A percentile compares a stretch with the other conserved stretches of the same genome.
phyloP scores from a whole-genome alignment of 2,888 invertebrate genomes.

The Selenia dentaria region DNA sequence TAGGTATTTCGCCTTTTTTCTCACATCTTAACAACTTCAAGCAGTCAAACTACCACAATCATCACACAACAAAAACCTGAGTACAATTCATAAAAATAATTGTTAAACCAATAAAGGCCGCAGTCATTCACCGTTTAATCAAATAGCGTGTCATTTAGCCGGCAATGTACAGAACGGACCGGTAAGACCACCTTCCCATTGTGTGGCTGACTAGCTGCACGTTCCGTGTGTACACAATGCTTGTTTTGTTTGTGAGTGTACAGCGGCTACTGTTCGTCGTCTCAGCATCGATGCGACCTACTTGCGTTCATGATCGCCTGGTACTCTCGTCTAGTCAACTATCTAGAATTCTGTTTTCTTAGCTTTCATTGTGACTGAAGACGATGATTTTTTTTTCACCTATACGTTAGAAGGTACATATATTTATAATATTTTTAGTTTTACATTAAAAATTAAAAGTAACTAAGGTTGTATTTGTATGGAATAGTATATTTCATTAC shows the following conservation, averaged over 20 bases:
- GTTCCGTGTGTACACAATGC: slow-evolving; percentile 32
- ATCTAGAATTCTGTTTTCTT: slow-evolving; percentile 35
- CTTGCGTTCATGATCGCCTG: slow-evolving; percentile 46
- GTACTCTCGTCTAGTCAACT: slow-evolving; percentile 39
- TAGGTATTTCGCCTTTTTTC: too few species aligned
- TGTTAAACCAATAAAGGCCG: slow-evolving; percentile 2
- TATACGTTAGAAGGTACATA: too few species aligned
- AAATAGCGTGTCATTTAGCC: slow-evolving; percentile 20
- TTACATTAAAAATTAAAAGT: too few species aligned
- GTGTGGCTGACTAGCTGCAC: slow-evolving; percentile 38
- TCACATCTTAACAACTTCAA: too few species aligned
- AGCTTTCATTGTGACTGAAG: background rate
- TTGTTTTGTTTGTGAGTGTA: slow-evolving; percentile 21
- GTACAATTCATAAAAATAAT: too few species aligned
- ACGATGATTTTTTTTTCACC: too few species aligned
- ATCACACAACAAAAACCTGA: too few species aligned
- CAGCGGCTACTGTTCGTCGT: slow-evolving; percentile 31
- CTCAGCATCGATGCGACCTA: slow-evolving; percentile 41
- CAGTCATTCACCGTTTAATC: slow-evolving; percentile 21
- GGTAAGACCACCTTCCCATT: slow-evolving; percentile 41
- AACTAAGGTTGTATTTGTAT: too few species aligned
- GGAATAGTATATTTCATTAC: too few species aligned
- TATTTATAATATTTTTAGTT: too few species aligned
- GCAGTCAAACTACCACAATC: too few species aligned
- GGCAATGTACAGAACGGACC: slow-evolving; percentile 13